Percentiles rank a stretch among this genome's conserved stretches.
These are phyloP conservation scores for Nibea albiflora DNA, from an alignment of 2,113 vertebrate species.

Conservation along the genomic window DNA sequence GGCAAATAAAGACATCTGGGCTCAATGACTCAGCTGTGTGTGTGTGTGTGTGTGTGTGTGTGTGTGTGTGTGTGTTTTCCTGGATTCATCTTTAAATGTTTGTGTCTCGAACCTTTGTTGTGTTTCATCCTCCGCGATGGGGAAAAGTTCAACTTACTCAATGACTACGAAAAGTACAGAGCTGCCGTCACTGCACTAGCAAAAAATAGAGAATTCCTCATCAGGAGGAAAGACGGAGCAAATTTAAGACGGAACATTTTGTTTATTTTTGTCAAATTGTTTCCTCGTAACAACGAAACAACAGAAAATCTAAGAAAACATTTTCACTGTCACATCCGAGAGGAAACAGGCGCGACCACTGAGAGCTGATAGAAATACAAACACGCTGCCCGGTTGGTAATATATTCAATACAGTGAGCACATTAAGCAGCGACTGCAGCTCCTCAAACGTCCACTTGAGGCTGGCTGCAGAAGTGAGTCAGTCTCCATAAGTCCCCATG, in stretches of 20 bases:
- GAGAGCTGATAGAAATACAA: no score
- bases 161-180: not conserved
- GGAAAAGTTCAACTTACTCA: not conserved
- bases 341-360: no score
- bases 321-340: no score
- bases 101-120: not conserved
- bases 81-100: not conserved
- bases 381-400: no score
- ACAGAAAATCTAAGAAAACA: no score
- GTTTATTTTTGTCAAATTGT: not conserved
- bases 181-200: not conserved
- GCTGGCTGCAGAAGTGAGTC: no score
- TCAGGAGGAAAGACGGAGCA: not conserved
- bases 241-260: not conserved
- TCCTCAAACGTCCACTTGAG: no score
- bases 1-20: slow-evolving; percentile 49
- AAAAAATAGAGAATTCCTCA: not conserved
- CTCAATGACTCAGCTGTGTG: slow-evolving; percentile 44
- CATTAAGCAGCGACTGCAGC: no score
- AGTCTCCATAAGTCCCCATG: no score
- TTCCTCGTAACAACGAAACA: not conserved
- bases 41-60: slow-evolving; percentile 17
- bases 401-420: no score
- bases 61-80: not conserved
- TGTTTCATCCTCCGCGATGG: not conserved